phyloP scores from a whole-genome alignment of 2,113 vertebrate species.

The Pedionomus torquatus region DNA sequence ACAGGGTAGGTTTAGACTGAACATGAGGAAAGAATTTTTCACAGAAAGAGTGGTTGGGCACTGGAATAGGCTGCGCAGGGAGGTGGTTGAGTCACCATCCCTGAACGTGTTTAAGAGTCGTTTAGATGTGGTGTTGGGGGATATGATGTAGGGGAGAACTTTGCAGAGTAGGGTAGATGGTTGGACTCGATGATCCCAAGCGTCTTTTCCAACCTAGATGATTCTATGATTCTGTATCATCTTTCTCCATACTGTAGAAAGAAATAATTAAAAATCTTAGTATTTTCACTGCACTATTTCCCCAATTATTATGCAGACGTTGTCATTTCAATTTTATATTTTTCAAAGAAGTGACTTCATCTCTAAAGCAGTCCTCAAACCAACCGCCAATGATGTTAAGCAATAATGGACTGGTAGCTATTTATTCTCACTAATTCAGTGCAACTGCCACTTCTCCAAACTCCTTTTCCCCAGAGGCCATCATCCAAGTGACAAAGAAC shows the following conservation, averaged over 20 bases:
- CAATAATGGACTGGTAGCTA: not conserved
- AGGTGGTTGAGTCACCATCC: too few relatives aligned
- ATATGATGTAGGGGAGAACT: too few relatives aligned
- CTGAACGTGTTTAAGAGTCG: too few relatives aligned
- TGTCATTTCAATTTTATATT: not conserved
- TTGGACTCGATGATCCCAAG: too few relatives aligned
- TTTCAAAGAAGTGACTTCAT: slow-evolving; percentile 6
- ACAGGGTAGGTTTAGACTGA: too few relatives aligned
- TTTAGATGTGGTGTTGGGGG: too few relatives aligned
- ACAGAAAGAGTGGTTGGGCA: too few relatives aligned
- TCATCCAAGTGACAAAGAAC: not conserved
- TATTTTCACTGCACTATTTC: not conserved
- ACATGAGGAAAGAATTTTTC: too few relatives aligned
- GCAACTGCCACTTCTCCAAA: not conserved
- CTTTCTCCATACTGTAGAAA: not conserved
- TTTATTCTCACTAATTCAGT: not conserved
- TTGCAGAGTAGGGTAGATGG: too few relatives aligned
- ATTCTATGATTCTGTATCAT: too few relatives aligned
- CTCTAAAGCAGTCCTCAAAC: not conserved
- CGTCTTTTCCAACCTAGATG: too few relatives aligned
- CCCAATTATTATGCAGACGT: not conserved
- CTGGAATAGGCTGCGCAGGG: too few relatives aligned
- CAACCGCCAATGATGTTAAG: not conserved
- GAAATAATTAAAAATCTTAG: not conserved
- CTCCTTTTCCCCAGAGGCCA: not conserved